Evolutionary conservation across 1,140 invertebrate species (phyloP), one percentile per base, ranked within the genome.

Genomic region (Laupala kohalensis): DNA sequence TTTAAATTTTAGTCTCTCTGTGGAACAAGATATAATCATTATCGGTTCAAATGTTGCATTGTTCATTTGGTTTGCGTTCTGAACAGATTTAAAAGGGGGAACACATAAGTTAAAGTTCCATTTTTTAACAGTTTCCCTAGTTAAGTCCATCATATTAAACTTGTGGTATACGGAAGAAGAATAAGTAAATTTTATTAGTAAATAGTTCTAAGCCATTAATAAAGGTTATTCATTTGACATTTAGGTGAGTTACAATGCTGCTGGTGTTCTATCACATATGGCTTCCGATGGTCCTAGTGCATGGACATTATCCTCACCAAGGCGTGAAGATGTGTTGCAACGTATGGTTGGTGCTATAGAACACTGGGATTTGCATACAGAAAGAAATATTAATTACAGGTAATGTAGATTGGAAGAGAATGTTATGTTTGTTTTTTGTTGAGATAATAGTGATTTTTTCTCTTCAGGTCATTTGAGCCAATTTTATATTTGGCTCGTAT

Each of bases 361-460:
- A 69, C 85, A 90, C 65, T 99, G 96, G 96, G 87, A 95, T 77
- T 80, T 98, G 19, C 83, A 86, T 65, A 89, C 93, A 12, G 89
- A 91, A 75, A 84, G 97, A 26, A 98, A 97, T 78, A 99, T 99
- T 73, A 98, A 99, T 82, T 99, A 99, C 80, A 88, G 95, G 82
- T 86, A 75, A 72, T 72, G 30, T 15, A 68, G 23, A 13, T 12
- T 23, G 19, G 9, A n/a, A n/a, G n/a, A n/a, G n/a, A n/a, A 27
- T 28, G 6, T 5, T 68, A 23, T 29, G 27, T 68, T 23, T 68
- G 13, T 68, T 23, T n/a, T 1, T n/a, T n/a, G n/a, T n/a, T n/a
- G n/a, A n/a, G n/a, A n/a, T n/a, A n/a, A n/a, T n/a, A n/a, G n/a
- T n/a, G n/a, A n/a, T n/a, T n/a, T n/a, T 29, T 6, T 27, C 29